Base-by-base conservation (phyloP, 2,888 invertebrate genomes). In the Pollenia labialis region DNA sequence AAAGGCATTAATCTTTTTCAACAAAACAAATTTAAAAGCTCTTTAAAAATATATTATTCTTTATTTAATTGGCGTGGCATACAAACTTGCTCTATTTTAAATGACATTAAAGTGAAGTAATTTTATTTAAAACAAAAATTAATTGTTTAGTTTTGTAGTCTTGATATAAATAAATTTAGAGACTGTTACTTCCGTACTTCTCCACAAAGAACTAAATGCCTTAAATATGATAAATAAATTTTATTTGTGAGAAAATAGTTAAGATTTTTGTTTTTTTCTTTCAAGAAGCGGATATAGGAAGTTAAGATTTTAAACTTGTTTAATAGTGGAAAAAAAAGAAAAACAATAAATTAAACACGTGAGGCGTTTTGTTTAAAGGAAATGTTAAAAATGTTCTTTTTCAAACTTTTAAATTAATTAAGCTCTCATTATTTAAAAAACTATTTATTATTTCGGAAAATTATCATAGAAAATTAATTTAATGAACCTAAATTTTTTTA, bases 261-360 rank as follows among this genome's bases (percentile, higher is more conserved):
- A 32, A 18, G 58, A 32, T 32, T 44, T 58, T 46, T 66, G 32
- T 54, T 56, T 14, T 48, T 74, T 11, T 56, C 11, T 54, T 66
- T 16, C 54, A 54, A 66, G 18, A 52, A 68, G 18, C 85, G 82
- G 79, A 82, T 82, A 69, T 82, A 79, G 85, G 85, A 82, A 82
- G 82, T 71, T n/a, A 44, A 74, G n/a, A 68, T 18, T 68, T 77
- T 58, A 11, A 64, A 58, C 42, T 68, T 40, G 50, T n/a, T 44
- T 89, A 88, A 89, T 88, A 90, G 89, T 89, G 88, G 40, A 52
- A 69, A 46, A 46, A 10, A 48, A 64, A n/a, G 18, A 42, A 50
- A 46, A 12, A 42, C 23, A 46, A 62, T 52, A 54, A 68, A 68
- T 32, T 42, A 11, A 69, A 18, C 10, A 12, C 32, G 32, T 6